Conservation (phyloP, 1,140 invertebrate species). For the Cardiocondyla obscurior region DNA sequence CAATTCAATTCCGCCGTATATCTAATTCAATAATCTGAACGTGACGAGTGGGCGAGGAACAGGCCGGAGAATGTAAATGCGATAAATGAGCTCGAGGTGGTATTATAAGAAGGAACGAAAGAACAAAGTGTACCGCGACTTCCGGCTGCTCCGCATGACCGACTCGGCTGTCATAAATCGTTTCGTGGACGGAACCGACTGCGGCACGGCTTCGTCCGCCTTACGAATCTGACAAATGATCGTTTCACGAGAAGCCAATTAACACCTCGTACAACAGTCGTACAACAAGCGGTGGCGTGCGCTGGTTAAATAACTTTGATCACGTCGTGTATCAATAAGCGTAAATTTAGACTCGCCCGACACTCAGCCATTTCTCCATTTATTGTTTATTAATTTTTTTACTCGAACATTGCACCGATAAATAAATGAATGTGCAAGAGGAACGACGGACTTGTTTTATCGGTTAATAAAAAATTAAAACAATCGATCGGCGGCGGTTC, state of each 20-base stretch:
- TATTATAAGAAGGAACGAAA: constrained; percentile 47
- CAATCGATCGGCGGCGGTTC: constrained; percentile 10
- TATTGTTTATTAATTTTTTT: neutral
- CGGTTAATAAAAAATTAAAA: neutral
- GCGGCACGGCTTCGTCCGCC: constrained; percentile 48
- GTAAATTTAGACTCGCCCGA: constrained; percentile 14
- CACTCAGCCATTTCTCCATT: neutral
- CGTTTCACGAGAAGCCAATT: constrained; percentile 70
- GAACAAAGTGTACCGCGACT: constrained; percentile 71
- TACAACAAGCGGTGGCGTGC: constrained; percentile 6
- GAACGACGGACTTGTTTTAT: neutral
- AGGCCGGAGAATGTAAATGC: constrained; percentile 70
- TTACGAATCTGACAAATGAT: constrained; percentile 67
- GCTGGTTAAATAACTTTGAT: constrained; percentile 26
- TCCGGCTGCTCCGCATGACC: constrained; percentile 71
- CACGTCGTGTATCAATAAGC: neutral
- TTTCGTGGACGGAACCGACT: constrained; percentile 65
- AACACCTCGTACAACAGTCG: constrained; percentile 67
- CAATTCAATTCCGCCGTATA: constrained; percentile 81
- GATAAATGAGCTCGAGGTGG: constrained; percentile 75
- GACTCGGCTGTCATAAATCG: constrained; percentile 73
- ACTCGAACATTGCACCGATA: neutral
- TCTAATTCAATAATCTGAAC: constrained; percentile 80
- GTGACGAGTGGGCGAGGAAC: constrained; percentile 67
- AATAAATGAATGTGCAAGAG: neutral